phyloP scores from a whole-genome alignment of 2,113 vertebrate species.

The Petromus typicus region DNA sequence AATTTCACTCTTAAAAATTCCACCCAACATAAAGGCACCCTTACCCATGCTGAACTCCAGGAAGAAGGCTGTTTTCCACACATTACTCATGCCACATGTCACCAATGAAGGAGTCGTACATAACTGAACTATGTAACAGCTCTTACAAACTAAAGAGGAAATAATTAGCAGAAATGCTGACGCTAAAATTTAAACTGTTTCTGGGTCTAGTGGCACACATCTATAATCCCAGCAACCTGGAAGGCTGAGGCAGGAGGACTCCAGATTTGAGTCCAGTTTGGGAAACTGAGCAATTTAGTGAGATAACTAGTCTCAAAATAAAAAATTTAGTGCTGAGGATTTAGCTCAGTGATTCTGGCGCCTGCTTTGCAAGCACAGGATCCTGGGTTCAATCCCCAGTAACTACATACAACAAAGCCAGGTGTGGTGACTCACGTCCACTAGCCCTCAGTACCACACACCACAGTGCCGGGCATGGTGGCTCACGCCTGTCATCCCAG shows the following conservation, averaged over 20 bases:
- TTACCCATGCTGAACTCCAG: background rate
- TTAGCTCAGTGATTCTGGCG: background rate
- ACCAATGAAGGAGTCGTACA: background rate
- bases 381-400: too few relatives aligned
- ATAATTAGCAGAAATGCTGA: background rate
- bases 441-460: too few relatives aligned
- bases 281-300: background rate
- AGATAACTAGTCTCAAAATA: background rate
- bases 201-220: background rate
- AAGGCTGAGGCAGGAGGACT: background rate
- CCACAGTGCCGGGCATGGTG: too few relatives aligned
- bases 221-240: background rate
- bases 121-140: background rate
- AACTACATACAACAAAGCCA: too few relatives aligned
- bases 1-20: background rate
- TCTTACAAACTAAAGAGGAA: background rate
- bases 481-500: too few relatives aligned
- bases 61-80: background rate
- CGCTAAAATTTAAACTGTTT: background rate
- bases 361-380: too few relatives aligned
- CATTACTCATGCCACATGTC: conserved; percentile 5
- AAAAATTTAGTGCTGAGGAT: background rate
- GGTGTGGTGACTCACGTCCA: too few relatives aligned
- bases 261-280: background rate
- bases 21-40: background rate